Conservation (phyloP, 2,797 vertebrate genomes). For the Ammospiza maritima region DNA sequence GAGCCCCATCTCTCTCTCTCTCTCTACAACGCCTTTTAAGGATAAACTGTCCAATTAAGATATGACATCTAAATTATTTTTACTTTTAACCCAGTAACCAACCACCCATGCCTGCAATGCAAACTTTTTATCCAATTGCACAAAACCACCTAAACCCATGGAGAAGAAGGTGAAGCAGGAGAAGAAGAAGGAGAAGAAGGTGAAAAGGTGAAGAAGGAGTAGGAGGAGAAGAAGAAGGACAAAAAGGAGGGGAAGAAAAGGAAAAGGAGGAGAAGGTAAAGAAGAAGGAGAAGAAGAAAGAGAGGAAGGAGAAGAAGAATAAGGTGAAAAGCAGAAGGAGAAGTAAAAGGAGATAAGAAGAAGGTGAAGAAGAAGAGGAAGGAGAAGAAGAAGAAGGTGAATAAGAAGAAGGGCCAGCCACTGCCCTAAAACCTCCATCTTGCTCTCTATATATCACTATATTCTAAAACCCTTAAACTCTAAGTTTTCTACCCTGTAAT, state of each 20-base stretch:
- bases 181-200: neutral
- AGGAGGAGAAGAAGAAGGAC: too few relatives aligned
- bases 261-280: too few relatives aligned
- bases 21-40: neutral
- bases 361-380: too few relatives aligned
- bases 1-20: neutral
- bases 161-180: neutral
- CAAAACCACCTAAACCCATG: neutral
- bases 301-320: too few relatives aligned
- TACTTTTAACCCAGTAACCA: neutral
- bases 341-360: neutral
- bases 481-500: neutral
- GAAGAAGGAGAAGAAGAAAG: neutral
- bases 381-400: neutral
- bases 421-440: neutral
- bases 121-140: neutral
- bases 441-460: neutral
- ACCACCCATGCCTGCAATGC: rapidly evolving
- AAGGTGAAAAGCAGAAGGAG: neutral
- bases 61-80: neutral
- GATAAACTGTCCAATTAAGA: neutral
- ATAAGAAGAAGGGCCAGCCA: too few relatives aligned
- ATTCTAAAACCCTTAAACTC: neutral
- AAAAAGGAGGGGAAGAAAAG: too few relatives aligned
- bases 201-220: neutral